Conservation (phyloP, 1,140 invertebrate species). For the Drosophila yakuba region DNA sequence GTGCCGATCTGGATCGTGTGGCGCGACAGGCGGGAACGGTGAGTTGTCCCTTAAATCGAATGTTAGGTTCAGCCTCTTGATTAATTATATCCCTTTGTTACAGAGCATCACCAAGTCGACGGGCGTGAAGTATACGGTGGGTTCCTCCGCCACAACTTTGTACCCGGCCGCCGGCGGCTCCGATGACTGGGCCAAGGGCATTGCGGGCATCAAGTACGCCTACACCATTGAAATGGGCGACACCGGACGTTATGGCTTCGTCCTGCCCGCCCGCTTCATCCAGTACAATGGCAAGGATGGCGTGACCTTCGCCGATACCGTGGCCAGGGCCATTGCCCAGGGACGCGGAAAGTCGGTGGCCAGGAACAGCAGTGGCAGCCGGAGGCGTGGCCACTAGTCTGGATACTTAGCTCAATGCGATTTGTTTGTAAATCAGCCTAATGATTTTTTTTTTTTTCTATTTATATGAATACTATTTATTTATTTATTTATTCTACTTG, state of each 20-base stretch:
- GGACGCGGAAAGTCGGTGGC: constrained; percentile 51
- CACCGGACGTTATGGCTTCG: constrained; percentile 94
- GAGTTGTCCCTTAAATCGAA: constrained; percentile 21
- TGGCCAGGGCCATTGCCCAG: constrained; percentile 86
- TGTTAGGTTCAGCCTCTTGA: neutral
- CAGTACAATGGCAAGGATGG: constrained; percentile 93
- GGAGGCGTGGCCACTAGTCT: constrained; percentile 55
- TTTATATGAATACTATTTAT: constrained; percentile 68
- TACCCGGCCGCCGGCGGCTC: constrained; percentile 94
- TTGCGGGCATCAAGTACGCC: constrained; percentile 93
- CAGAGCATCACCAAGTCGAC: constrained; percentile 88
- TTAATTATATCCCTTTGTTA: no score
- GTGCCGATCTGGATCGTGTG: constrained; percentile 89
- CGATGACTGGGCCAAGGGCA: constrained; percentile 96
- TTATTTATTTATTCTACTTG: constrained; percentile 80
- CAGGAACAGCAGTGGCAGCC: constrained; percentile 42
- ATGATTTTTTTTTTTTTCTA: constrained; percentile 48
- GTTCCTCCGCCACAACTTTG: constrained; percentile 90
- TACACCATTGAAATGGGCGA: constrained; percentile 96
- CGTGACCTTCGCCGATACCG: constrained; percentile 91
- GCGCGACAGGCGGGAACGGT: constrained; percentile 89
- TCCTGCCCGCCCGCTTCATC: constrained; percentile 93
- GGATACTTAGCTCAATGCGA: constrained; percentile 51
- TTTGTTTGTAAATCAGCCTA: constrained; percentile 16
- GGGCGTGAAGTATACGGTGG: constrained; percentile 91